Percentiles rank a stretch among this genome's conserved stretches.
These are phyloP conservation scores for Sebastes schlegelii DNA, from an alignment of 2,113 vertebrate genomes.

Conservation along the genomic window DNA sequence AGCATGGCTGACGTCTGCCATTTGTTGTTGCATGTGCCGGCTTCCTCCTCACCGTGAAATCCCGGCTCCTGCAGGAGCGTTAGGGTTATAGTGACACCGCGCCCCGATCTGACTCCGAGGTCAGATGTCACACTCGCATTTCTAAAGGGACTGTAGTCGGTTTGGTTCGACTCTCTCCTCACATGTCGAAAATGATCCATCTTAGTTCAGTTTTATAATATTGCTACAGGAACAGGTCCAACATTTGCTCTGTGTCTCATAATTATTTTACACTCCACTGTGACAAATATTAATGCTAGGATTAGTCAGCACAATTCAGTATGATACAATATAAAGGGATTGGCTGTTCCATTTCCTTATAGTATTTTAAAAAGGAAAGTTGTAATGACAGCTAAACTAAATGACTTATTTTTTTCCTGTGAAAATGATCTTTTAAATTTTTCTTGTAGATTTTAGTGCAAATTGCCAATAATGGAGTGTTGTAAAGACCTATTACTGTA, in stretches of 20 bases:
- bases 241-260: background rate
- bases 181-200: background rate
- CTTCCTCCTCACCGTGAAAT: conserved; percentile 52
- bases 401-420: background rate
- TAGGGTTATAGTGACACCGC: conserved; percentile 31
- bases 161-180: conserved; percentile 20
- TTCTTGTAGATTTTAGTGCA: background rate
- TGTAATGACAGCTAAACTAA: background rate
- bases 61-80: conserved; percentile 31
- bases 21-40: conserved; percentile 62
- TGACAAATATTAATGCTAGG: background rate
- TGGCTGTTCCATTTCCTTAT: background rate
- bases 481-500: too few species aligned
- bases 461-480: background rate
- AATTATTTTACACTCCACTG: background rate
- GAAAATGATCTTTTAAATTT: too few species aligned
- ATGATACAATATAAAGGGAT: background rate
- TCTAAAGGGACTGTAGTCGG: conserved; percentile 41
- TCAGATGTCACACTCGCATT: conserved; percentile 57
- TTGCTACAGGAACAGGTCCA: background rate
- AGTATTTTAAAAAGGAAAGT: background rate
- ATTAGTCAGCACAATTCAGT: background rate
- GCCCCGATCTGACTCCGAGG: conserved; percentile 5
- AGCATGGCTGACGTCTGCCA: conserved; percentile 29
- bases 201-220: background rate